Evolutionary conservation across 2,797 vertebrate genomes (phyloP), one percentile per base, ranked within the genome.

Genomic region (Peromyscus attwateri): DNA sequence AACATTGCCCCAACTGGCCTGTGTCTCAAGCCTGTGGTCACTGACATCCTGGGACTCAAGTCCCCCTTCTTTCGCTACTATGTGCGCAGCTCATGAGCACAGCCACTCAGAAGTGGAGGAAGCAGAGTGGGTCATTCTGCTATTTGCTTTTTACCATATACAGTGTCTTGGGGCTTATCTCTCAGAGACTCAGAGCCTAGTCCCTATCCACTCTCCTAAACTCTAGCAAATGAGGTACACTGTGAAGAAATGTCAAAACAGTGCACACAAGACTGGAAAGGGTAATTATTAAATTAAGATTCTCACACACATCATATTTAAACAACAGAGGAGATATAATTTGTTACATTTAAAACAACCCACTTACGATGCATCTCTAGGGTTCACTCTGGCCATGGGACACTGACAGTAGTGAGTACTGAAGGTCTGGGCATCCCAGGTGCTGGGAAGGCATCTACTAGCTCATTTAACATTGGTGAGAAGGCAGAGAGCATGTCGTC

Each of bases 31-130:
- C 16, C 62, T 70, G 40, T 55, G 68, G 17, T 16, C 27, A 31
- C 37, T 43, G 11, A 37, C 1, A 0, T 9, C 13, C 11, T 55
- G 0, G 3, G 16, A 6, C 14, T 80, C 12, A 77, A 43, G 23
- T 71, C 34, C 4, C 12, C 6, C 23, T n/a, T 6, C 34, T 2
- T 43, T 43, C 2, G 3, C 64, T 73, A 29, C 27, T 31, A 3
- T 5, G 27, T 23, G 0, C 17, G 60, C 16, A 37, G 21, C 40
- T 88, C 43, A 13, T 27, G 8, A 55, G 40, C 23, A 16, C 40
- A 64, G 40, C 7, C 12, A 16, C 21, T 25, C 0, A 8, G 31
- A 34, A 62, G 40, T 13, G 16, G 40, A n/a, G 57, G 27, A 52
- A 62, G 60, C 68, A 71, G 12, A 17, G 21, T 3, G 66, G 31